Evolutionary conservation across 2,888 invertebrate species (phyloP).

Genomic region (Cryptophagus acutangulus): DNA sequence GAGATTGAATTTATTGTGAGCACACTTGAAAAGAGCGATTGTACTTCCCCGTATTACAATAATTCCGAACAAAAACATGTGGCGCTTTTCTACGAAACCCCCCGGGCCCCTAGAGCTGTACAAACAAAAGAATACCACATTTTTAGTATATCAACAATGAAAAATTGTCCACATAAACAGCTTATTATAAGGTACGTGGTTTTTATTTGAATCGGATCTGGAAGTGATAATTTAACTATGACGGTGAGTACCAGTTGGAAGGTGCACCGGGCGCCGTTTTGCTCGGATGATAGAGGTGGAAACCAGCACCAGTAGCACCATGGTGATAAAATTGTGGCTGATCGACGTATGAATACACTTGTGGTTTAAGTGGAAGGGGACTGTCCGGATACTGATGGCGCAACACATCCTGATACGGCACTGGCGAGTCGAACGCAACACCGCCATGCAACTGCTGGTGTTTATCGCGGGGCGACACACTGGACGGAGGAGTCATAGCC

Average conservation of each 20-base stretch:
- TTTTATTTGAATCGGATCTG: constrained; percentile 15
- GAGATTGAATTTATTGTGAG: too few relatives aligned
- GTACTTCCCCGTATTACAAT: too few relatives aligned
- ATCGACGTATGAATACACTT: constrained; percentile 76
- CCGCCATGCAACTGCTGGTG: constrained; percentile 59
- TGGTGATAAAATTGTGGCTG: constrained; percentile 85
- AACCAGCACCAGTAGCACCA: constrained; percentile 55
- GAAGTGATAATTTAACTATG: constrained; percentile 43
- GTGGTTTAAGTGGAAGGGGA: constrained; percentile 80
- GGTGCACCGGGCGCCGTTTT: constrained; percentile 52
- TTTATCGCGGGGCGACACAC: constrained; percentile 89
- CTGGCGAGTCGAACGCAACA: constrained; percentile 51
- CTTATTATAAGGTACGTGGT: constrained; percentile 20
- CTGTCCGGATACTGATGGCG: constrained; percentile 60
- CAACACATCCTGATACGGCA: constrained; percentile 51
- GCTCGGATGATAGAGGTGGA: constrained; percentile 81
- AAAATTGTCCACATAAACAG: constrained; percentile 31
- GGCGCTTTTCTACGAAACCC: too few relatives aligned
- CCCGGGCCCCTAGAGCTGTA: constrained; percentile 32
- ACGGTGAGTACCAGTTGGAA: constrained; percentile 48
- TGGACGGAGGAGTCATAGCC: constrained; percentile 96
- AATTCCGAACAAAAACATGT: too few relatives aligned
- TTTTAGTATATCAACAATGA: constrained; percentile 30
- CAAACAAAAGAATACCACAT: constrained; percentile 33
- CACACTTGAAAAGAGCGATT: too few relatives aligned